Conservation (phyloP, 2,888 invertebrate genomes). For the Drosophila colorata region DNA sequence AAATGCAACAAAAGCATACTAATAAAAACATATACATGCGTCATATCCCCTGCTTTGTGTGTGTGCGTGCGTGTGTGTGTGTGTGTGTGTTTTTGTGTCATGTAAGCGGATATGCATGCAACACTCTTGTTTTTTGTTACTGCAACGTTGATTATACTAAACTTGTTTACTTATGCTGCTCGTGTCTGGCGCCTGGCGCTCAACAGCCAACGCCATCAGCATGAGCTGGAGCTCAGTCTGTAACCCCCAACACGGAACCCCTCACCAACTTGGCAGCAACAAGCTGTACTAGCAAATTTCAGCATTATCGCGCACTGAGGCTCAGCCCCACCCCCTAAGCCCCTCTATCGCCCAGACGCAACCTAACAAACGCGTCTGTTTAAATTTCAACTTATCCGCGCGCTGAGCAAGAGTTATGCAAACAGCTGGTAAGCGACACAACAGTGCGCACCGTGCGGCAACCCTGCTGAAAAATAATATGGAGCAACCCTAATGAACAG, state of each 20-base stretch:
- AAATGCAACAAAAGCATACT: conserved; percentile 68
- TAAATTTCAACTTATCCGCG: conserved; percentile 74
- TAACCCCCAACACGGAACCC: not conserved
- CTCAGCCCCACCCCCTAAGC: conserved; percentile 16
- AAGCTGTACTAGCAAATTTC: conserved; percentile 68
- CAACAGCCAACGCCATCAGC: not conserved
- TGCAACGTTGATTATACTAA: conserved; percentile 74
- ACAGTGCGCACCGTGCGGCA: conserved; percentile 1
- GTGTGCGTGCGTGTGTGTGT: conserved; percentile 22
- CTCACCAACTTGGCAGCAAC: not conserved
- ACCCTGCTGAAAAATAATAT: not conserved
- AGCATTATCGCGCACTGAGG: conserved; percentile 61
- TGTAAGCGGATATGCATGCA: conserved; percentile 81
- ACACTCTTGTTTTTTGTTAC: conserved; percentile 50
- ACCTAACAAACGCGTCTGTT: conserved; percentile 45
- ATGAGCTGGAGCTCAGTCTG: conserved; percentile 2
- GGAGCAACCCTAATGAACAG: not conserved
- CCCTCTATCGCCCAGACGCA: too few relatives aligned
- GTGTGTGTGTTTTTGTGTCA: conserved; percentile 48
- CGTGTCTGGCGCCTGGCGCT: conserved; percentile 26
- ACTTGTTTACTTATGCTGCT: conserved; percentile 75
- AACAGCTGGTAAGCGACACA: conserved; percentile 52
- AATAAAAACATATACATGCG: conserved; percentile 74
- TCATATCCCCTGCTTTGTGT: conserved; percentile 10
- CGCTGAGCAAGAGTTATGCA: conserved; percentile 62